These are phyloP conservation scores for Aegotheles bennettii DNA, from an alignment of 2,113 vertebrate species.

Conservation along the genomic window DNA sequence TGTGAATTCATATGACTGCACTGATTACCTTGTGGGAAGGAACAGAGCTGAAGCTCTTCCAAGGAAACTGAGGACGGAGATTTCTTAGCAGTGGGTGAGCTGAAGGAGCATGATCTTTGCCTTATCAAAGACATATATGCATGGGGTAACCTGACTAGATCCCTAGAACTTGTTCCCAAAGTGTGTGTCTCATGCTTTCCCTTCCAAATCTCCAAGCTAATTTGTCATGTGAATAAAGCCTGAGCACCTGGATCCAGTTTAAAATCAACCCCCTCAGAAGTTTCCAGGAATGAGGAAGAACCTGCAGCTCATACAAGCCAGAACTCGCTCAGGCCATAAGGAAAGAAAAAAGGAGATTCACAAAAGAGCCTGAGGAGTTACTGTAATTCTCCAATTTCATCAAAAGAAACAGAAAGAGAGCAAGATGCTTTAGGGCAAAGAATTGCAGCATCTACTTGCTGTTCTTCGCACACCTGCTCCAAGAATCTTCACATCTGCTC, in stretches of 20 bases:
- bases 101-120: background rate
- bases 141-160: background rate
- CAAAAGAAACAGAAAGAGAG: background rate
- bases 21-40: background rate
- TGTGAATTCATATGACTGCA: background rate
- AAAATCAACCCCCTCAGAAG: background rate
- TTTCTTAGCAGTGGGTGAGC: background rate
- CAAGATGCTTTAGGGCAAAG: background rate
- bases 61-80: background rate
- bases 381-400: background rate
- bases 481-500: too few relatives aligned
- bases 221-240: background rate
- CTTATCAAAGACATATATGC: background rate
- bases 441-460: background rate
- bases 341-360: background rate
- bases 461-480: background rate
- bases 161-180: background rate
- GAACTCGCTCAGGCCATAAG: background rate
- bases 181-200: background rate
- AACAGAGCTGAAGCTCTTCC: background rate
- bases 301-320: background rate
- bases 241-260: background rate
- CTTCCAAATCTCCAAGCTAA: background rate
- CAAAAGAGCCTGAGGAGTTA: background rate
- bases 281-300: background rate